Evolutionary conservation across 1,140 invertebrate genomes (phyloP).

Genomic region (Propsilocerus akamusi): DNA sequence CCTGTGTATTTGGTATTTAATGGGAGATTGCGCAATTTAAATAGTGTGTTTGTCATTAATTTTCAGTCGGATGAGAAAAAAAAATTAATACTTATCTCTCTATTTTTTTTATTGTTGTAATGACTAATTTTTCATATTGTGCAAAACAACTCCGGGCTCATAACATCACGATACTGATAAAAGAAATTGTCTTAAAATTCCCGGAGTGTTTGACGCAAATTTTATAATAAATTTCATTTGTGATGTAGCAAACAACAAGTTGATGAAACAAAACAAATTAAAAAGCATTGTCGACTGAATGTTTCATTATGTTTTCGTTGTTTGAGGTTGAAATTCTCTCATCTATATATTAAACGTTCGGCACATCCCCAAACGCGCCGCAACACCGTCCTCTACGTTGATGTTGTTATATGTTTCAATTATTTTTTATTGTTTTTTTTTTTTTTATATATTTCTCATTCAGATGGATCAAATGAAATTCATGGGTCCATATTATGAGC

Average conservation of each 20-base stretch:
- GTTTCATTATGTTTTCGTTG: neutral
- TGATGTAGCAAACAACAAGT: neutral
- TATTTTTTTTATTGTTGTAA: too few species aligned
- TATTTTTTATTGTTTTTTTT: neutral
- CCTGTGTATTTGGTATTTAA: too few species aligned
- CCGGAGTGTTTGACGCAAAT: too few species aligned
- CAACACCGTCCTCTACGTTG: neutral
- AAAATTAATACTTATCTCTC: too few species aligned
- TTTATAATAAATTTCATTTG: neutral
- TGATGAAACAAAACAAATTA: neutral
- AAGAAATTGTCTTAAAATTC: too few species aligned
- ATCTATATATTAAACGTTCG: neutral
- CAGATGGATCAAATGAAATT: slow-evolving; percentile 68
- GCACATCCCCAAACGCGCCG: too few species aligned
- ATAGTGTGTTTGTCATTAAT: too few species aligned
- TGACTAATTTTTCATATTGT: too few species aligned
- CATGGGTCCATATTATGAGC: slow-evolving; percentile 68
- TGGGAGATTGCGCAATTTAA: too few species aligned
- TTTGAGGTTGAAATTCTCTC: neutral
- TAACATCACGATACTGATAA: too few species aligned
- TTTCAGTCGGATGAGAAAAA: too few species aligned
- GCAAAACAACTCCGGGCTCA: too few species aligned
- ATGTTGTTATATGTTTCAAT: neutral
- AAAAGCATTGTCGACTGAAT: neutral
- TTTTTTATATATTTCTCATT: slow-evolving; percentile 30